phyloP scores from a whole-genome alignment of 2,888 invertebrate species.

The Mythimna impura region DNA sequence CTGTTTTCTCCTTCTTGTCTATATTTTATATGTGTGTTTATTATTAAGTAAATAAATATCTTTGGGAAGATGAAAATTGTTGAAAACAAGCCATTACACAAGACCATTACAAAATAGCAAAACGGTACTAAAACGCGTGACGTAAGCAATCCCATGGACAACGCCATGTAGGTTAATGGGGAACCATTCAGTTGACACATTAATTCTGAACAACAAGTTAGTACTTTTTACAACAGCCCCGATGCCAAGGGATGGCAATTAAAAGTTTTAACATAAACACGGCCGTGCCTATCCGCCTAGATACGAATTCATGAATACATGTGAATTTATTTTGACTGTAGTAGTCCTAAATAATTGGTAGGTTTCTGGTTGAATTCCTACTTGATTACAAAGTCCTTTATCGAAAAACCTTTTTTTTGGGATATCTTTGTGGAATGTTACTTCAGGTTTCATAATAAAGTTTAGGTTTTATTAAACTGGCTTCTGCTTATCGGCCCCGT shows the following conservation, averaged over 20 bases:
- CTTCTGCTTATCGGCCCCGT: too few species aligned
- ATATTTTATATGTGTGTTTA: too few species aligned
- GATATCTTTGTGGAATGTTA: background rate
- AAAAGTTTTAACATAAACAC: constrained; percentile 45
- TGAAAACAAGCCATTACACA: background rate
- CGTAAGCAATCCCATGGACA: constrained; percentile 9
- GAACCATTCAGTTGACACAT: constrained; percentile 42
- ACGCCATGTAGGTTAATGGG: constrained; percentile 55
- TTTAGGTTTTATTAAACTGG: background rate
- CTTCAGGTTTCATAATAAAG: background rate
- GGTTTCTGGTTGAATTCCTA: background rate
- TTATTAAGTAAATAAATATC: too few species aligned
- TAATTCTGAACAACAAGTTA: constrained; percentile 48
- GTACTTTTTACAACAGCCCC: constrained; percentile 46
- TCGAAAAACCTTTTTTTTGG: background rate
- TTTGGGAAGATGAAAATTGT: too few species aligned
- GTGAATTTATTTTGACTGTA: constrained; percentile 19
- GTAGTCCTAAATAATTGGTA: background rate
- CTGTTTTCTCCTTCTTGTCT: too few species aligned
- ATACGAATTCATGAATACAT: constrained; percentile 25
- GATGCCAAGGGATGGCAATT: constrained; percentile 45
- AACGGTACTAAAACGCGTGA: constrained; percentile 34
- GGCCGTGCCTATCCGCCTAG: constrained; percentile 16
- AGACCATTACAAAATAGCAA: background rate
- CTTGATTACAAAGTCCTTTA: background rate